Percentiles rank a stretch among this genome's conserved stretches.
Evolutionary conservation across 2,888 invertebrate species (phyloP).

Genomic region (Folsomia candida): DNA sequence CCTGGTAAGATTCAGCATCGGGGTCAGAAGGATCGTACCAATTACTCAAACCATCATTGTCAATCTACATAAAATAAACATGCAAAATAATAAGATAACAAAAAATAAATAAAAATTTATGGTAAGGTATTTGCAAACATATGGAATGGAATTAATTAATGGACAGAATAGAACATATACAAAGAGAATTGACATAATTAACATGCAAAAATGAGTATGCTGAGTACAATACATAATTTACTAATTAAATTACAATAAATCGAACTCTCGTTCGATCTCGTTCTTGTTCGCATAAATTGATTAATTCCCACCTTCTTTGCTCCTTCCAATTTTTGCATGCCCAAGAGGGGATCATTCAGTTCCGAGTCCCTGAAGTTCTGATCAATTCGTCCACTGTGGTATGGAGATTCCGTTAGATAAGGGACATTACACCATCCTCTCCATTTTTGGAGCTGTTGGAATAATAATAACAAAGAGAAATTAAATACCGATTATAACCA

Average conservation of each 20-base stretch:
- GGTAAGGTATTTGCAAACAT: no score
- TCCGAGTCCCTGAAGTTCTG: neutral
- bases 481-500: no score
- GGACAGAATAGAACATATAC: no score
- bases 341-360: slow-evolving; percentile 36
- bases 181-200: no score
- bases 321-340: slow-evolving; percentile 29
- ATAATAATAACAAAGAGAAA: slow-evolving; percentile 23
- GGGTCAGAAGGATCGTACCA: slow-evolving; percentile 39
- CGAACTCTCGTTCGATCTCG: no score
- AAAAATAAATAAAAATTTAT: slow-evolving; percentile 13
- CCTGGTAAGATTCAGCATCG: slow-evolving; percentile 37
- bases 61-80: slow-evolving; percentile 37
- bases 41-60: slow-evolving; percentile 48
- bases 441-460: slow-evolving; percentile 62
- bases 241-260: no score
- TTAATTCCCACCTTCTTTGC: slow-evolving; percentile 24
- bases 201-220: no score
- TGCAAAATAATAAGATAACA: neutral
- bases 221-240: no score
- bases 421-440: slow-evolving; percentile 70
- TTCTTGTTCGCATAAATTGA: no score
- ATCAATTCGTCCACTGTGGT: slow-evolving; percentile 27
- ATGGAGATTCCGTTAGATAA: slow-evolving; percentile 54
- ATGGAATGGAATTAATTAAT: no score